A percentile compares a stretch with the other conserved stretches of the same genome.
Conservation (phyloP, 2,888 invertebrate species). For the Epinotia brunnichana region DNA sequence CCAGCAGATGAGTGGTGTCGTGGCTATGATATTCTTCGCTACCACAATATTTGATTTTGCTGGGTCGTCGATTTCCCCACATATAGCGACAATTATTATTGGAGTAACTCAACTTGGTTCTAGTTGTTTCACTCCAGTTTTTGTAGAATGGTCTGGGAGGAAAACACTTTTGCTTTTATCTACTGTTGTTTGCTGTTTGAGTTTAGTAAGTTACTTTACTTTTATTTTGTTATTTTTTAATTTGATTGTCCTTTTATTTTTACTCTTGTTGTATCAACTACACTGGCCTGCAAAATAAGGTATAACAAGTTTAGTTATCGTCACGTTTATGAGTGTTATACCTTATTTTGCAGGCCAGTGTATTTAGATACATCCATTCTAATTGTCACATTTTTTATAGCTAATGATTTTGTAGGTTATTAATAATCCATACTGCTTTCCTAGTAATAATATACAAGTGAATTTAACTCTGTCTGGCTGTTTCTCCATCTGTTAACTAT, state of each 20-base stretch:
- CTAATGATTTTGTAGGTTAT: too few species aligned
- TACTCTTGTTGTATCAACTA: too few species aligned
- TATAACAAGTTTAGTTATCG: too few species aligned
- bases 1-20: conserved; percentile 59
- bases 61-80: conserved; percentile 55
- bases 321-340: too few species aligned
- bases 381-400: too few species aligned
- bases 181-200: conserved; percentile 55
- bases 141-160: conserved; percentile 62
- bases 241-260: neutral
- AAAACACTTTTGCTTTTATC: conserved; percentile 58
- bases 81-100: conserved; percentile 61
- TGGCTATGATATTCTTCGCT: conserved; percentile 56
- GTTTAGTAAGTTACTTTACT: conserved; percentile 57
- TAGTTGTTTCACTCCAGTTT: conserved; percentile 56
- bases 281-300: too few species aligned
- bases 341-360: too few species aligned
- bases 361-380: too few species aligned
- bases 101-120: conserved; percentile 58
- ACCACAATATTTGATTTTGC: conserved; percentile 61
- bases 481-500: too few species aligned
- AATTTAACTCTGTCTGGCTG: too few species aligned
- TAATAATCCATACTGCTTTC: too few species aligned
- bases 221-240: neutral
- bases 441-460: too few species aligned